These are phyloP conservation scores for Chorisops tibialis DNA, from an alignment of 2,888 invertebrate genomes.

Conservation along the genomic window DNA sequence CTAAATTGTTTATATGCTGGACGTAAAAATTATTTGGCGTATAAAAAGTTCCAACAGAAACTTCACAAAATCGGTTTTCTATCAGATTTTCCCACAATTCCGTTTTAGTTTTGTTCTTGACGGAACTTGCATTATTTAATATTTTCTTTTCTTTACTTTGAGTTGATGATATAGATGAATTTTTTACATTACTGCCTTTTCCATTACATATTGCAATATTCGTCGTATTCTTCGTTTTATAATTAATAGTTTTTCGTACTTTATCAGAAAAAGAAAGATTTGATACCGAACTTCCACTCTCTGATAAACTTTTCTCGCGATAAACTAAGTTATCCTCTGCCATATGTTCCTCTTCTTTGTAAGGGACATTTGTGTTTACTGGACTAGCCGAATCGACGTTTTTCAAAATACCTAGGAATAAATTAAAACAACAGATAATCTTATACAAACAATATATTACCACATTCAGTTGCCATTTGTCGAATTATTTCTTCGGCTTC, in stretches of 20 bases:
- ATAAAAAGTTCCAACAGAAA: constrained; percentile 26
- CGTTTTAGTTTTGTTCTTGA: no score
- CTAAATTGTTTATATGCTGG: constrained; percentile 9
- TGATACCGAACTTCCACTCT: neutral
- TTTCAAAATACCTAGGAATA: neutral
- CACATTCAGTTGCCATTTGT: constrained; percentile 26
- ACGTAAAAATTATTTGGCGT: constrained; percentile 30
- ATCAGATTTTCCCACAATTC: constrained; percentile 21
- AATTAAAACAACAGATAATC: neutral
- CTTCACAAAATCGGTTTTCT: constrained; percentile 22
- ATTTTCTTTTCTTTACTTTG: no score
- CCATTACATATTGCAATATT: no score
- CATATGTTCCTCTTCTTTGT: neutral
- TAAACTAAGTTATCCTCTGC: no score
- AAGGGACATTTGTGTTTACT: neutral
- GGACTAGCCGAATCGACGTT: neutral
- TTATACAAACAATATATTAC: neutral
- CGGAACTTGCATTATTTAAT: no score
- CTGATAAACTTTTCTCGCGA: neutral
- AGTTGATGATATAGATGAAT: no score
- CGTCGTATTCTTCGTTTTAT: no score
- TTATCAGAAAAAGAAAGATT: neutral
- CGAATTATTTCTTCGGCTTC: constrained; percentile 17
- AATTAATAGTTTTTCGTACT: neutral
- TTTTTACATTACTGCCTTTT: neutral